Conservation (phyloP, 2,113 vertebrate genomes). For the Phainopepla nitens region DNA sequence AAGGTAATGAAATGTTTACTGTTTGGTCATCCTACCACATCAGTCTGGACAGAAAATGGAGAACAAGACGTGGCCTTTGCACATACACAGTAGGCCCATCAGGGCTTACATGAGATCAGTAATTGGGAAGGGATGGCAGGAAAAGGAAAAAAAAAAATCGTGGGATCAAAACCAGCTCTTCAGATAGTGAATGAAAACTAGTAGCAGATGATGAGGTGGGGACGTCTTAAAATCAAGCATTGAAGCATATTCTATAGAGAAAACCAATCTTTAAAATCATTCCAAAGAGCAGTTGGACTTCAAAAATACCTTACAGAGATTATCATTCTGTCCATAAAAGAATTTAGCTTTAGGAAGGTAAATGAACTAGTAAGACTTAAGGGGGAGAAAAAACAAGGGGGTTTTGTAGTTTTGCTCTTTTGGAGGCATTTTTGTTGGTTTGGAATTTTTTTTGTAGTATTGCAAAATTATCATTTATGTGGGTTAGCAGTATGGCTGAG, state of each 20-base stretch:
- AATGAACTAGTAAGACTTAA: neutral
- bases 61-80: neutral
- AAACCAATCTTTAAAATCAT: neutral
- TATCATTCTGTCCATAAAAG: neutral
- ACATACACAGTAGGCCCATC: neutral
- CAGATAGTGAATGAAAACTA: neutral
- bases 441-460: neutral
- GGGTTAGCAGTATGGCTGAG: neutral
- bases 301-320: neutral
- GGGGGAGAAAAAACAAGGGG: neutral
- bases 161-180: neutral
- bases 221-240: neutral
- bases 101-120: neutral
- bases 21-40: neutral
- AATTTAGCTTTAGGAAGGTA: neutral
- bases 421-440: neutral
- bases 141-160: neutral
- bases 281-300: neutral
- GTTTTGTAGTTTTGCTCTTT: neutral
- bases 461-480: neutral
- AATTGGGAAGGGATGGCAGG: neutral
- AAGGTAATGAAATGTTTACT: neutral
- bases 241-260: neutral
- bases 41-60: neutral
- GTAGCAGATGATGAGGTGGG: neutral